These are phyloP conservation scores for Campoplex capitator DNA, from an alignment of 2,888 invertebrate genomes.

Conservation along the genomic window DNA sequence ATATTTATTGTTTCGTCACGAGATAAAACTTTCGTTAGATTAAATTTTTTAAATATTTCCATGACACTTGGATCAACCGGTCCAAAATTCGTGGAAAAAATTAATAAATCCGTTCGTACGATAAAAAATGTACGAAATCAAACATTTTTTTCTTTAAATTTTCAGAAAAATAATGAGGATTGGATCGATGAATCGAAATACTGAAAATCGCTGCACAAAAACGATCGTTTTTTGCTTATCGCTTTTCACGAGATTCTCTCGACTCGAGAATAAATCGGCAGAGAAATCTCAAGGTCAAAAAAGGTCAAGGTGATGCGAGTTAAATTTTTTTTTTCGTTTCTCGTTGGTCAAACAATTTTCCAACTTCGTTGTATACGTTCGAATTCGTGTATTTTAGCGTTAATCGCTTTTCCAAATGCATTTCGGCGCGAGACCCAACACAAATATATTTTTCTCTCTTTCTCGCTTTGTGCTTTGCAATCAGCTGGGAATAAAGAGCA, in stretches of 20 bases:
- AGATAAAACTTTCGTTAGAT: neutral
- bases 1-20: neutral
- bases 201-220: too few species aligned
- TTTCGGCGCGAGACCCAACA: neutral
- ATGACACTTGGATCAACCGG: too few species aligned
- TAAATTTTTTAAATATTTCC: neutral
- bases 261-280: neutral
- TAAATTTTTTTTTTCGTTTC: neutral
- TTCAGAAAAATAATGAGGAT: too few species aligned
- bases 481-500: conserved; percentile 6
- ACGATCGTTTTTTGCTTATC: too few species aligned
- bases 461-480: neutral
- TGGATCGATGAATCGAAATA: too few species aligned
- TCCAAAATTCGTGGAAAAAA: neutral
- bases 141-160: neutral
- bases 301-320: neutral
- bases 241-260: too few species aligned
- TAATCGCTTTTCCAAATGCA: neutral
- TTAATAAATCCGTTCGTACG: neutral
- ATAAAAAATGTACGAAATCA: neutral
- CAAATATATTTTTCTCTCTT: neutral
- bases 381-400: neutral
- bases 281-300: neutral
- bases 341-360: neutral
- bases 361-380: neutral